Conservation (phyloP, 2,888 invertebrate genomes). For the Pinctada fucata region DNA sequence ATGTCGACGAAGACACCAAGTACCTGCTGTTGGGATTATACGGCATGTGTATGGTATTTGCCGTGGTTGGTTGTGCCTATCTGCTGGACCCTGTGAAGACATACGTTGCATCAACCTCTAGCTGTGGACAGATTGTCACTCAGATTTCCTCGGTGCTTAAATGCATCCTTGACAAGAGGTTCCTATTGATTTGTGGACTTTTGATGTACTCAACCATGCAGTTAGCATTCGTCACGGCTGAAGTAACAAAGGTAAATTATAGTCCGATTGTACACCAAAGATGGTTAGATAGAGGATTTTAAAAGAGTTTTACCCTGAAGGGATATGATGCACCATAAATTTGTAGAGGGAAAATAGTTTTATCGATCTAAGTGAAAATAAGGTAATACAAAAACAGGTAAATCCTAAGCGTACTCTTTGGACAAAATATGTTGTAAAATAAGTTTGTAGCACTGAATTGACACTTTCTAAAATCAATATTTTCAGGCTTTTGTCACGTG, state of each 20-base stretch:
- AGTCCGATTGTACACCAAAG: too few relatives aligned
- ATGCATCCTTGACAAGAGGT: conserved; percentile 61
- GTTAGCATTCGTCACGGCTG: conserved; percentile 71
- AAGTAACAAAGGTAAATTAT: conserved; percentile 69
- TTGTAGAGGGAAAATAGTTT: too few relatives aligned
- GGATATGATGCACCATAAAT: too few relatives aligned
- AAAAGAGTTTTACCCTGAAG: too few relatives aligned
- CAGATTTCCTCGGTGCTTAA: conserved; percentile 59
- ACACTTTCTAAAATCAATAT: neutral
- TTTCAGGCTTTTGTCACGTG: conserved; percentile 74
- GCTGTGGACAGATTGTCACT: conserved; percentile 39
- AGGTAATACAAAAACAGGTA: too few relatives aligned
- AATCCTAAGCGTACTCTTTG: too few relatives aligned
- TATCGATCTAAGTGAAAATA: too few relatives aligned
- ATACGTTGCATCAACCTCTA: conserved; percentile 38
- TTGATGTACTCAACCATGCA: conserved; percentile 69
- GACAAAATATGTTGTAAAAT: too few relatives aligned
- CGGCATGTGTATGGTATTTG: conserved; percentile 57
- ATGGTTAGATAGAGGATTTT: too few relatives aligned
- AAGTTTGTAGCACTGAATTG: too few relatives aligned
- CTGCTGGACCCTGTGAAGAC: conserved; percentile 67
- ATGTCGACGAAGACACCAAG: conserved; percentile 54
- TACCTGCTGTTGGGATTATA: conserved; percentile 68
- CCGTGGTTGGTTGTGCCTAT: conserved; percentile 59
- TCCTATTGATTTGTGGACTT: conserved; percentile 62